These are phyloP conservation scores for Stenchaetothrips biformis DNA, from an alignment of 2,888 invertebrate genomes.

Conservation along the genomic window DNA sequence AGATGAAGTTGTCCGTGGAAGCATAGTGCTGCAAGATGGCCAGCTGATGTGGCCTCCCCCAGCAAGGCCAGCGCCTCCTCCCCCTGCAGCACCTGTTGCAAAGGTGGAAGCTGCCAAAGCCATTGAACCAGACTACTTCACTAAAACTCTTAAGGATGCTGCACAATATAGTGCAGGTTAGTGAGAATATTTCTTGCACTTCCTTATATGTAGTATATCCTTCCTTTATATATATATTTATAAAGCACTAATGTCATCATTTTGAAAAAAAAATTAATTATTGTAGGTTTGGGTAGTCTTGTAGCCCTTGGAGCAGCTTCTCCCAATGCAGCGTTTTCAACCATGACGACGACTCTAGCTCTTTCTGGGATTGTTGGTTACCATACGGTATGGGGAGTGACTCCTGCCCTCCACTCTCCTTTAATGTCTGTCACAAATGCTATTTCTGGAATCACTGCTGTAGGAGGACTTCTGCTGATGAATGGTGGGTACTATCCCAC, in stretches of 20 bases:
- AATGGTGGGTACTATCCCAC: slow-evolving; percentile 72
- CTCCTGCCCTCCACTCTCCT: slow-evolving; percentile 84
- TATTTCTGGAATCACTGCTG: slow-evolving; percentile 85
- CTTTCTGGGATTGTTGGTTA: slow-evolving; percentile 76
- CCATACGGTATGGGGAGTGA: slow-evolving; percentile 90
- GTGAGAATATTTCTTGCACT: background rate
- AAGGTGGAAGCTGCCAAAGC: slow-evolving; percentile 46
- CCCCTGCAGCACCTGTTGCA: slow-evolving; percentile 47
- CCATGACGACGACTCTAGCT: slow-evolving; percentile 82
- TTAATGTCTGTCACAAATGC: slow-evolving; percentile 92
- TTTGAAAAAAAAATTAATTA: slow-evolving; percentile 2
- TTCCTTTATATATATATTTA: background rate
- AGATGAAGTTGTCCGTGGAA: slow-evolving; percentile 82
- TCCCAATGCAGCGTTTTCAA: slow-evolving; percentile 79
- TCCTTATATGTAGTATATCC: slow-evolving; percentile 1
- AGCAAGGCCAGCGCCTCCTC: slow-evolving; percentile 53
- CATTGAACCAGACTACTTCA: slow-evolving; percentile 60
- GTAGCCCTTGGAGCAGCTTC: slow-evolving; percentile 66
- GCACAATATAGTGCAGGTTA: slow-evolving; percentile 63
- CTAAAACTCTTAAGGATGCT: slow-evolving; percentile 62
- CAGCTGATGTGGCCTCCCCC: slow-evolving; percentile 76
- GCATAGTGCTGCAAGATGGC: slow-evolving; percentile 71
- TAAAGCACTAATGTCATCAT: background rate
- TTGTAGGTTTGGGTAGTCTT: slow-evolving; percentile 61
- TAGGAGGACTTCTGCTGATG: slow-evolving; percentile 84